A percentile compares a stretch with the other conserved stretches of the same genome.
These are phyloP conservation scores for Corythoichthys intestinalis DNA, from an alignment of 2,113 vertebrate species.

Conservation along the genomic window DNA sequence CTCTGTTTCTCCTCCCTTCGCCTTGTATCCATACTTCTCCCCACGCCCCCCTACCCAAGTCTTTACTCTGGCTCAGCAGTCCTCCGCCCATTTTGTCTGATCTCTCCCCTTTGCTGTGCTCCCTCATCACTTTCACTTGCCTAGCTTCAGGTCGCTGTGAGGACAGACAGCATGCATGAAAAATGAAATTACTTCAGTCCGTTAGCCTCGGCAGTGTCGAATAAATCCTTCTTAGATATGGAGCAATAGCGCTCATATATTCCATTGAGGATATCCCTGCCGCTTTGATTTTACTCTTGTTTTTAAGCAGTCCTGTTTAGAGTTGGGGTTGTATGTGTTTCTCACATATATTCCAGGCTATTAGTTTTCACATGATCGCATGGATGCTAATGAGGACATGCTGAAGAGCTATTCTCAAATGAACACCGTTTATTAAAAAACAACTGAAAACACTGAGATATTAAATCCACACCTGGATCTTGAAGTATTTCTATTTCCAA, in stretches of 20 bases:
- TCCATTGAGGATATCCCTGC: constrained; percentile 58
- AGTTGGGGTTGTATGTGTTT: constrained; percentile 22
- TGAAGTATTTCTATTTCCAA: no score
- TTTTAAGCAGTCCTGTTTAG: constrained; percentile 38
- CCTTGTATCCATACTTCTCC: constrained; percentile 19
- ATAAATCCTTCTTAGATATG: constrained; percentile 67
- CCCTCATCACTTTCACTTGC: constrained; percentile 31
- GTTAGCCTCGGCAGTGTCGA: constrained; percentile 54
- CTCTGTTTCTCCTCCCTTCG: constrained; percentile 25
- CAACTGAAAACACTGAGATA: no score
- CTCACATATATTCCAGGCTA: constrained; percentile 50
- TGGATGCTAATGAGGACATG: constrained; percentile 28
- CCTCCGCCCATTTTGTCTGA: constrained; percentile 26
- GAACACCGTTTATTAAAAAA: background rate
- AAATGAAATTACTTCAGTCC: constrained; percentile 68
- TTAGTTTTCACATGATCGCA: constrained; percentile 46
- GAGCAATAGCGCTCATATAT: constrained; percentile 62
- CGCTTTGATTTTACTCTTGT: constrained; percentile 41
- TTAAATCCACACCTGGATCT: no score
- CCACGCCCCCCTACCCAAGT: constrained; percentile 3
- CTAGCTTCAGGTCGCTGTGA: constrained; percentile 47
- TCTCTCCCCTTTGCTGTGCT: constrained; percentile 21
- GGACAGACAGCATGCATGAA: constrained; percentile 66
- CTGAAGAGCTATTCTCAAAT: constrained; percentile 8
- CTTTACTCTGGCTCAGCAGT: constrained; percentile 18